Percentiles rank a stretch among this genome's conserved stretches.
These are phyloP conservation scores for Microcebus murinus DNA, from an alignment of 2,113 vertebrate species.

Conservation along the genomic window DNA sequence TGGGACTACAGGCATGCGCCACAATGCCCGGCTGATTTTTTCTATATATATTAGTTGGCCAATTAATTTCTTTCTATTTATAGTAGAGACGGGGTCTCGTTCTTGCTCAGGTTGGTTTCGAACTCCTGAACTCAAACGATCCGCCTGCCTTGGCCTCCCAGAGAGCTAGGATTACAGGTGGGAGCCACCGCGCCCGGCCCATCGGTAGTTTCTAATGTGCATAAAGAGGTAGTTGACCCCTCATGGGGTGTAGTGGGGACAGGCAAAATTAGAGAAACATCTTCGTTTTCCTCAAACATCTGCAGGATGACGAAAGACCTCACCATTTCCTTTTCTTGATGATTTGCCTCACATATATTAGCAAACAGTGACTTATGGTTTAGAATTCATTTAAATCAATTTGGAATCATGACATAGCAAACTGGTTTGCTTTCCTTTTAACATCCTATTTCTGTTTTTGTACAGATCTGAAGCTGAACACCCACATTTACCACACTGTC, in stretches of 20 bases:
- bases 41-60: too few relatives aligned
- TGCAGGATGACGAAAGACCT: neutral
- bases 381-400: neutral
- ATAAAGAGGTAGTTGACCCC: neutral
- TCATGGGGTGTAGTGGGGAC: neutral
- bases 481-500: neutral
- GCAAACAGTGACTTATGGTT: neutral
- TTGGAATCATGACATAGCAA: neutral
- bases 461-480: neutral
- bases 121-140: too few relatives aligned
- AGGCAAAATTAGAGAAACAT: neutral
- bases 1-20: too few relatives aligned
- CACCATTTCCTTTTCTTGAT: neutral
- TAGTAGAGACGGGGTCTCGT: too few relatives aligned
- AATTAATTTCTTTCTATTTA: too few relatives aligned
- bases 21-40: too few relatives aligned
- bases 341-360: neutral
- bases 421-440: conserved; percentile 39
- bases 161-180: too few relatives aligned
- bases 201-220: neutral
- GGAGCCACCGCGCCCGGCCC: too few relatives aligned
- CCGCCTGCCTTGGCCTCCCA: too few relatives aligned
- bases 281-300: neutral
- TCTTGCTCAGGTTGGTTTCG: too few relatives aligned
- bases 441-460: neutral